Conservation (phyloP, 2,888 invertebrate species). For the Lobophora halterata region DNA sequence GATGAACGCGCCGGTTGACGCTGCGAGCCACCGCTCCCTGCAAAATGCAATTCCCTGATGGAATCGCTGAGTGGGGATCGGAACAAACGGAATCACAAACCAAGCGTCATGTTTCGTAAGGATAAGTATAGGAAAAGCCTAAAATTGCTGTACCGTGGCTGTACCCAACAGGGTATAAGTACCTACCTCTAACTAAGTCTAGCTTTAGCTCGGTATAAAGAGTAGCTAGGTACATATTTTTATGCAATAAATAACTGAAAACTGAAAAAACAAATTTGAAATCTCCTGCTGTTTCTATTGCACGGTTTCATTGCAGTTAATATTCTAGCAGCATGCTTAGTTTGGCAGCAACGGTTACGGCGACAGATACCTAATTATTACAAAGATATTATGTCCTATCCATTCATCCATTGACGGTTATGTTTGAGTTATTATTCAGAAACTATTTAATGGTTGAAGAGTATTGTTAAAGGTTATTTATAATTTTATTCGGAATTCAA, state of each 20-base stretch:
- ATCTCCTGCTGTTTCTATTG: background rate
- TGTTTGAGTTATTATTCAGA: background rate
- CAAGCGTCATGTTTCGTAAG: too few relatives aligned
- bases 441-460: conserved; percentile 1
- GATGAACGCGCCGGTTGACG: conserved; percentile 1
- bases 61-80: conserved; percentile 22
- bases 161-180: too few relatives aligned
- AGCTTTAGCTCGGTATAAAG: too few relatives aligned
- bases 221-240: too few relatives aligned
- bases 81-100: conserved; percentile 12
- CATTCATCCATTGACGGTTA: conserved; percentile 7
- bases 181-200: too few relatives aligned
- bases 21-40: conserved; percentile 15
- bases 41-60: conserved; percentile 24
- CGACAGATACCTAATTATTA: background rate
- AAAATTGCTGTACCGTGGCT: too few relatives aligned
- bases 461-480: conserved; percentile 5
- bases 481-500: conserved; percentile 11
- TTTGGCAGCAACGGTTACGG: background rate
- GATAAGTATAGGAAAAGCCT: too few relatives aligned
- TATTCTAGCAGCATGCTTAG: background rate
- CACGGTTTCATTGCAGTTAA: background rate
- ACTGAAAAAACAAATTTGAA: background rate
- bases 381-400: background rate
- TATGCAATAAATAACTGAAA: too few relatives aligned